Base-by-base conservation (phyloP, 2,113 vertebrate species). In the Perca schrenkii region DNA sequence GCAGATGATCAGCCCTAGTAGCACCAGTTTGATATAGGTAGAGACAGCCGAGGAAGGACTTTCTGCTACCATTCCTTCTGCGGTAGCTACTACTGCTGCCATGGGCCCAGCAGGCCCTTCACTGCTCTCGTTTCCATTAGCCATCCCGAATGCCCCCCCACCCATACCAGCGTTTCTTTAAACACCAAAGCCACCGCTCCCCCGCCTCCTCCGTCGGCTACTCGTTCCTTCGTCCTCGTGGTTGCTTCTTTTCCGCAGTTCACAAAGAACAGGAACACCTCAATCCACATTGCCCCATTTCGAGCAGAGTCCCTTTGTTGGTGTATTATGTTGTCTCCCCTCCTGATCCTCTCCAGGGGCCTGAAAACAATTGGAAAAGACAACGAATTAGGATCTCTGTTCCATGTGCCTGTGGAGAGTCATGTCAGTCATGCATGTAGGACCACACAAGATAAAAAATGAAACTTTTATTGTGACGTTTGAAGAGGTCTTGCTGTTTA, bases 1-100 rank as follows among this genome's bases (percentile, higher is more conserved):
- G 62, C 96, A 97, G 91, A 97, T 97, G 86, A 97, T 97, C 86
- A 97, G 89, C 69, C 96, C 97, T 85, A 97, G 91, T 25, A 97
- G 95, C 80, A 96, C 93, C 88, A 97, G 94, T 89, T 97, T 97
- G 82, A 96, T 91, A 22, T 97, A 97, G 74, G 96, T 96, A 15
- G 96, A 96, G 61, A 95, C 94, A 4, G 92, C 86, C 0, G 94
- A 94, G 34, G 95, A 94, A 5, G 93, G 72, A 88, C 93, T 88
- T 83, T 94, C 73, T 64, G 93, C 90, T 88, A 91, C 92, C 93
- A 90, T 49, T n/a, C 89, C 95, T 80, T 95, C 96, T 4, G 96
- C 91, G 22, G 95, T 94, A 63, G 94, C 89, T 61, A 92, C 93
- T 69, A 93, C 90, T 8, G 92, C 93, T 19, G 90, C 93, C 88